Evolutionary conservation across 2,888 invertebrate genomes (phyloP).

Genomic region (Eristalis arbustorum): DNA sequence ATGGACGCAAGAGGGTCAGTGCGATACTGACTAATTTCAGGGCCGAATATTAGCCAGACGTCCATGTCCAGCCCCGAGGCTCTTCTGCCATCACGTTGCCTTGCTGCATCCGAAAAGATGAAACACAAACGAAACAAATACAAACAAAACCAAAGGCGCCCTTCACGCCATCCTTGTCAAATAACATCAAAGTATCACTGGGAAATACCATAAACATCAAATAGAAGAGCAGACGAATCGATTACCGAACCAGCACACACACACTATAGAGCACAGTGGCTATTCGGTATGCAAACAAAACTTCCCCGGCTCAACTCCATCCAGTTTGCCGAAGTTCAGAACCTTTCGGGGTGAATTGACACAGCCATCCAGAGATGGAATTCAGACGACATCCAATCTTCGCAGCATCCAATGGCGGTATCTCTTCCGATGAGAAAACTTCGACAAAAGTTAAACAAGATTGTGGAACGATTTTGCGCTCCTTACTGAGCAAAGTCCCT

Average conservation of each 20-base stretch:
- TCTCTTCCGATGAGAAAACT: slow-evolving; percentile 34
- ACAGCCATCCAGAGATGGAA: neutral
- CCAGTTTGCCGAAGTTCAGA: slow-evolving; percentile 11
- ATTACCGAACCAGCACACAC: slow-evolving; percentile 3
- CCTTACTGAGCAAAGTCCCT: neutral
- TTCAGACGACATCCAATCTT: neutral
- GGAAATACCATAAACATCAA: neutral
- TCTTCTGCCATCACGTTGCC: no score
- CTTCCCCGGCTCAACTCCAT: slow-evolving; percentile 1
- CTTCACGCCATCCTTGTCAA: no score
- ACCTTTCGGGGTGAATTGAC: neutral
- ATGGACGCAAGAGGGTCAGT: no score
- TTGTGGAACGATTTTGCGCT: slow-evolving; percentile 11
- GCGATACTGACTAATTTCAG: no score
- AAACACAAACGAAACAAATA: no score
- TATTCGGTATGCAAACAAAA: slow-evolving; percentile 24
- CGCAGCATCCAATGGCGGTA: slow-evolving; percentile 11
- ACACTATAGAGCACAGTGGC: neutral
- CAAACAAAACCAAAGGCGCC: no score
- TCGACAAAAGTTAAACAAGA: slow-evolving; percentile 37
- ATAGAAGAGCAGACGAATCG: slow-evolving; percentile 3
- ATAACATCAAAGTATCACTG: neutral
- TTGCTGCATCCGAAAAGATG: no score
- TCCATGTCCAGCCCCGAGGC: no score
- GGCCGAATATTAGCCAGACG: no score